Conservation (phyloP, 2,113 vertebrate species). For the Dasypus novemcinctus region DNA sequence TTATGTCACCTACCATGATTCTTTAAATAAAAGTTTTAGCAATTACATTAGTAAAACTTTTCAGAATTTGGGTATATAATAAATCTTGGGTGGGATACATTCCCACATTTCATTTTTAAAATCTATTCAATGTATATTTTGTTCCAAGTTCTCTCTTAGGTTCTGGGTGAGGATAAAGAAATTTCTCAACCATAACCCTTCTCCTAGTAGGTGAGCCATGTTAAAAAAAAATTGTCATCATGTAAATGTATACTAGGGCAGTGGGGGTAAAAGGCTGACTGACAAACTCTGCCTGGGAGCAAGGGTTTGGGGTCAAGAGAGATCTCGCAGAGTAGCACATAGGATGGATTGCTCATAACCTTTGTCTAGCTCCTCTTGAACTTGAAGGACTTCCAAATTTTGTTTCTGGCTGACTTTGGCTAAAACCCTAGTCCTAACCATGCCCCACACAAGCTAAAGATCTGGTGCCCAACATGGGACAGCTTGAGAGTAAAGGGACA, state of each 20-base stretch:
- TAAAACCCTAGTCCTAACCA: not conserved
- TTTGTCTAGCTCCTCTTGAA: not conserved
- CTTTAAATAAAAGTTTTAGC: not conserved
- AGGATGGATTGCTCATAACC: not conserved
- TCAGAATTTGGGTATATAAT: not conserved
- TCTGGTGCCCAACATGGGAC: not conserved
- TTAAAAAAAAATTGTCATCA: not conserved
- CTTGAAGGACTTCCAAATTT: not conserved
- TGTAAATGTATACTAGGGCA: not conserved
- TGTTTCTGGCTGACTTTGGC: not conserved
- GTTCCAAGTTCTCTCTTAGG: not conserved
- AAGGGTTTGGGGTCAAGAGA: not conserved
- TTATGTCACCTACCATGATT: not conserved
- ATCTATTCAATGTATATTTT: constrained; percentile 6
- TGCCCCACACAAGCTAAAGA: not conserved
- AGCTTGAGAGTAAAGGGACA: not conserved
- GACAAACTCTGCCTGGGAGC: not conserved
- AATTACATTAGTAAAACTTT: not conserved
- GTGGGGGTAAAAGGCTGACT: not conserved
- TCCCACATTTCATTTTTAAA: not conserved
- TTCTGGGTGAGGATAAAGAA: not conserved
- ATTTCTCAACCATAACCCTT: not conserved
- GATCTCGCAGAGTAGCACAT: not conserved
- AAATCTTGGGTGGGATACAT: not conserved
- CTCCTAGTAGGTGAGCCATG: not conserved